Evolutionary conservation across 92 coral and sea anemone genomes (phyloP), one percentile per base, ranked within the genome.

Genomic region (Phenganax subtilis): DNA sequence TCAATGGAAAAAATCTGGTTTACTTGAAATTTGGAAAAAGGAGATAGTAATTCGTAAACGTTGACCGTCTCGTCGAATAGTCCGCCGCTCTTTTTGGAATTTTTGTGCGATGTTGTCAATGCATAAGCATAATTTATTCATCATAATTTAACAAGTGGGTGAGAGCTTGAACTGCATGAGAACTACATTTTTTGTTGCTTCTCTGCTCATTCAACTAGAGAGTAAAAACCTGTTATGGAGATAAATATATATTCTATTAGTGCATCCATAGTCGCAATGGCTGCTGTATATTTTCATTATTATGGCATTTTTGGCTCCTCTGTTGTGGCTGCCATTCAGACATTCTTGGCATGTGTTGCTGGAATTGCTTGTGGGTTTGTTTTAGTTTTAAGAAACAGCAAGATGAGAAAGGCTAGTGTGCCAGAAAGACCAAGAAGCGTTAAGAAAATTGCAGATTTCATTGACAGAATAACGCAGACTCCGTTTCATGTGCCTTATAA

Each of bases 311-410:
- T 92, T 81, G 90, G 89, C 20, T 69, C 87, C 55, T 77, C 82
- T 77, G 73, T 61, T 54, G 9, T 79, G 10, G 47, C 71, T 59
- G 55, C 56, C 56, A 54, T 73, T 53, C 30, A 54, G 61, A 53
- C 51, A 55, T 16, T 79, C 62, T 51, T 79, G 52, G 93, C 93
- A 31, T 87, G 87, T 8, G 28, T 94, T 0, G 80, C 90, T 53
- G 98, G 98, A 54, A 90, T 94, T 77, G 81, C 85, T 57, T 88
- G 90, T 61, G 98, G 98, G 12, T 75, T 88, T 65, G 81, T 81
- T 71, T 81, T 92, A 28, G 90, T 88, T 81, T 93, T 94, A 55
- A 80, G 89, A 64, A 84, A 87, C 10, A 96, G 98, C 63, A 94
- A 92, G 75, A 92, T 88, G 64, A 85, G 94, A 27, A 83, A 75